These are phyloP conservation scores for Echiichthys vipera DNA, from an alignment of 2,797 vertebrate genomes.

Conservation along the genomic window DNA sequence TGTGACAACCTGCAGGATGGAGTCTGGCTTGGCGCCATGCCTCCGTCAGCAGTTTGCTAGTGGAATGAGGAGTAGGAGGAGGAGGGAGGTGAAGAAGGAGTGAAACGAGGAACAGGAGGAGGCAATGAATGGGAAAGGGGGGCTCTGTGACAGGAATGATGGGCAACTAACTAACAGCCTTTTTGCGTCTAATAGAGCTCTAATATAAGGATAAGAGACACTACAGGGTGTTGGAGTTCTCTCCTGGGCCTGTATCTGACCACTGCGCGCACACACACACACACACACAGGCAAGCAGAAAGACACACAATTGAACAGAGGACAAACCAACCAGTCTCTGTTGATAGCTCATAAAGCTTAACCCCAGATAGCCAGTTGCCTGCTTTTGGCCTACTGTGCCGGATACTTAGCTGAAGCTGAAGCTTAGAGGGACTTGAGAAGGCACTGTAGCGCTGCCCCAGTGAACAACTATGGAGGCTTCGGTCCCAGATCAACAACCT, in stretches of 20 bases:
- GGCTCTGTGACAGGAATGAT: slow-evolving; percentile 53
- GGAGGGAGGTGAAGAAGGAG: slow-evolving; percentile 23
- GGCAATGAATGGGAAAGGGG: slow-evolving; percentile 17
- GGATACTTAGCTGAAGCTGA: slow-evolving; percentile 51
- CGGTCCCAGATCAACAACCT: slow-evolving; percentile 60
- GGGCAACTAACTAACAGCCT: slow-evolving; percentile 70
- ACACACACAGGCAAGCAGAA: slow-evolving; percentile 9
- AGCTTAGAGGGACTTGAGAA: slow-evolving; percentile 61
- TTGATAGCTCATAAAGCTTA: slow-evolving; percentile 58
- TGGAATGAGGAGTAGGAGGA: slow-evolving; percentile 29
- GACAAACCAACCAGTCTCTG: slow-evolving; percentile 28
- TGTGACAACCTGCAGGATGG: slow-evolving; percentile 56
- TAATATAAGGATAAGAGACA: slow-evolving; percentile 60
- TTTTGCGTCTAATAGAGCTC: slow-evolving; percentile 64
- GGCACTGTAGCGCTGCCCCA: slow-evolving; percentile 40
- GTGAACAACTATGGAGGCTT: slow-evolving; percentile 64
- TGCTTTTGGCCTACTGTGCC: slow-evolving; percentile 31
- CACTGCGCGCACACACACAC: slow-evolving; percentile 4
- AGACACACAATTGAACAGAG: slow-evolving; percentile 30
- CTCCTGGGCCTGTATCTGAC: slow-evolving; percentile 29
- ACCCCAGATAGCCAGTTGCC: slow-evolving; percentile 42
- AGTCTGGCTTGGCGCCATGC: slow-evolving; percentile 59
- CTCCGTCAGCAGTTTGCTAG: slow-evolving; percentile 69
- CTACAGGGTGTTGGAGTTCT: slow-evolving; percentile 26
- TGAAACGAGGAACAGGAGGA: slow-evolving; percentile 13